Percentiles rank a stretch among this genome's conserved stretches.
Conservation (phyloP, 2,888 invertebrate genomes). For the Idaea straminata region DNA sequence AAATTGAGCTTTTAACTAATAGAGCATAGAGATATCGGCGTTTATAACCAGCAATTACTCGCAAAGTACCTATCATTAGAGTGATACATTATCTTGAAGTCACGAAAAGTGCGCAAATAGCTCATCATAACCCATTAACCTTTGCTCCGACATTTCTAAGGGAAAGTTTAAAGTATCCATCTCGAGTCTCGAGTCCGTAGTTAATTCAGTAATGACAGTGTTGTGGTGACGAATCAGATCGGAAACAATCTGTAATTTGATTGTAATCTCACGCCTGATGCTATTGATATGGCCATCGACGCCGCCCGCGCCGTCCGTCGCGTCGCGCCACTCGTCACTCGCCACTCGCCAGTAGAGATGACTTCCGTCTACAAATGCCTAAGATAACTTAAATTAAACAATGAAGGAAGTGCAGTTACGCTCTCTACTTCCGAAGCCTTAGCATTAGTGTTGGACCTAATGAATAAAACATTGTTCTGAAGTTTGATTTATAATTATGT, state of each 20-base stretch:
- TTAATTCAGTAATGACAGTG: constrained; percentile 32
- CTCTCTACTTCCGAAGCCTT: not conserved
- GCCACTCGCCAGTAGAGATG: not conserved
- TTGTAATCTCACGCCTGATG: constrained; percentile 21
- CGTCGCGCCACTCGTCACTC: not conserved
- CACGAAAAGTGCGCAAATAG: not conserved
- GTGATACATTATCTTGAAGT: constrained; percentile 1
- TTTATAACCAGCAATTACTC: not conserved
- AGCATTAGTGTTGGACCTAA: not conserved
- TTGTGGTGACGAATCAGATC: constrained; percentile 36
- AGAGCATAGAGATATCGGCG: not conserved
- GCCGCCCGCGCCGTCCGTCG: not conserved
- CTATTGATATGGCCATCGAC: constrained; percentile 10
- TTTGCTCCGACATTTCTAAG: constrained; percentile 4
- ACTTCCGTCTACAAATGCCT: not conserved
- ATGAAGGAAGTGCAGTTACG: not conserved
- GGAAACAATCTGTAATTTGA: constrained; percentile 35
- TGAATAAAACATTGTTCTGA: not conserved
- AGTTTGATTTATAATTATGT: not conserved
- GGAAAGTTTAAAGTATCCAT: constrained; percentile 10
- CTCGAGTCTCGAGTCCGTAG: constrained; percentile 15
- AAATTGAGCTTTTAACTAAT: not conserved
- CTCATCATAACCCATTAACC: not conserved
- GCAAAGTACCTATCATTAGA: not conserved
- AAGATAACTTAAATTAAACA: not conserved